Percentiles rank a stretch among this genome's conserved stretches.
These are phyloP conservation scores for Ferrisia virgata DNA, from an alignment of 2,888 invertebrate genomes.

Conservation along the genomic window DNA sequence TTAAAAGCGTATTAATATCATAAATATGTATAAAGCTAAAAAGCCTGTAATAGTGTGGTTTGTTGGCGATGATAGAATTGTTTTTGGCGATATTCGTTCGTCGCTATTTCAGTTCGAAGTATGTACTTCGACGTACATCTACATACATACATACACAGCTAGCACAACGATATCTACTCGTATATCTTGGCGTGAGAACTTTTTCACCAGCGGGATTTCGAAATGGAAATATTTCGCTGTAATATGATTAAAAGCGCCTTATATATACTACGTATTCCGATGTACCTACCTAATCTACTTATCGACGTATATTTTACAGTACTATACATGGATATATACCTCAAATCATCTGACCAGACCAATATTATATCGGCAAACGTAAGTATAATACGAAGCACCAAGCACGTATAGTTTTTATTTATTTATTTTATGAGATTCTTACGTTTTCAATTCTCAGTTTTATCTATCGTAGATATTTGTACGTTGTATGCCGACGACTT, in stretches of 20 bases:
- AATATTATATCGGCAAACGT: too few species aligned
- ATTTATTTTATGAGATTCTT: too few species aligned
- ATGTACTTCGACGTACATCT: not conserved
- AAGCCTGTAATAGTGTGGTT: not conserved
- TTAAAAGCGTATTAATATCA: slow-evolving; percentile 16
- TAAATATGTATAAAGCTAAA: slow-evolving; percentile 2
- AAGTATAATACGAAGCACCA: too few species aligned
- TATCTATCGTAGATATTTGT: too few species aligned
- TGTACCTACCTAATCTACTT: not conserved
- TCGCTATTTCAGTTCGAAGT: not conserved
- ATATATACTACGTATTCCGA: not conserved
- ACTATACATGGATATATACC: not conserved
- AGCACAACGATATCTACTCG: too few species aligned
- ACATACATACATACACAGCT: not conserved
- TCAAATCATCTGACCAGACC: too few species aligned
- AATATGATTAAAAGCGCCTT: not conserved
- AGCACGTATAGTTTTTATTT: too few species aligned
- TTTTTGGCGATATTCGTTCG: not conserved
- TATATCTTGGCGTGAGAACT: not conserved
- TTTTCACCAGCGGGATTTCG: not conserved
- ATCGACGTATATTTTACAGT: not conserved
- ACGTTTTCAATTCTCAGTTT: too few species aligned
- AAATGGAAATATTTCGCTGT: not conserved
- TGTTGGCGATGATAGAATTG: not conserved
- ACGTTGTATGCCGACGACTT: too few species aligned